Base-by-base conservation (phyloP, 2,797 vertebrate genomes). In the Mastacembelus armatus region DNA sequence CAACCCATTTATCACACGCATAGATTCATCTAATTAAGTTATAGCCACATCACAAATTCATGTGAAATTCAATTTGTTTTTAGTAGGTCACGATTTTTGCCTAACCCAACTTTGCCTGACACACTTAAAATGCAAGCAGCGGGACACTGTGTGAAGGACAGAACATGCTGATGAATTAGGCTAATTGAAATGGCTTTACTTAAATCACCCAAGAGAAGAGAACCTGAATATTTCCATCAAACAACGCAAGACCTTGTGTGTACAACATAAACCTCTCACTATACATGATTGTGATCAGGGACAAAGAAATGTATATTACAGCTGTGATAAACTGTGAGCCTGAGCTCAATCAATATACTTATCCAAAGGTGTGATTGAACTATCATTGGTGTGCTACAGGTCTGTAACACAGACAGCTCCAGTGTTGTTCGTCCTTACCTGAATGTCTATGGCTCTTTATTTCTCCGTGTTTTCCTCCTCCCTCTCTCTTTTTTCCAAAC, bases 161-260 rank as follows among this genome's bases (percentile, higher is more conserved):
- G 86, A 80, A 81, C 79, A 68, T 67, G 49, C 82, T 89, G 72
- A 83, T 84, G 82, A 92, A 92, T 79, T 90, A 78, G 91, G 92
- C 89, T 93, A 91, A 93, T 91, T 91, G 84, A 84, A 90, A 75
- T 81, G 82, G 86, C 82, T 90, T 86, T 62, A 71, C 84, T 86
- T 85, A 79, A 84, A 81, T 74, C 91, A 91, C 90, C 90, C 83
- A 58, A 72, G 89, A 90, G 86, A 72, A 85, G 87, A 85, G 74
- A 86, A 75, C 74, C 76, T 67, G 72, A 71, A 76, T 65, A 78
- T 72, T 71, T 27, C 64, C 40, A 69, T 81, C 61, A 85, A 83
- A 78, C 35, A 73, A 83, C 72, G 66, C 76, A 77, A 67, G 65
- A 64, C 19, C 16, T 27, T 15, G 36, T 33, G 36, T 42, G 40